Base-by-base conservation (phyloP, 2,888 invertebrate species). In the Mesorhabditis sp. region DNA sequence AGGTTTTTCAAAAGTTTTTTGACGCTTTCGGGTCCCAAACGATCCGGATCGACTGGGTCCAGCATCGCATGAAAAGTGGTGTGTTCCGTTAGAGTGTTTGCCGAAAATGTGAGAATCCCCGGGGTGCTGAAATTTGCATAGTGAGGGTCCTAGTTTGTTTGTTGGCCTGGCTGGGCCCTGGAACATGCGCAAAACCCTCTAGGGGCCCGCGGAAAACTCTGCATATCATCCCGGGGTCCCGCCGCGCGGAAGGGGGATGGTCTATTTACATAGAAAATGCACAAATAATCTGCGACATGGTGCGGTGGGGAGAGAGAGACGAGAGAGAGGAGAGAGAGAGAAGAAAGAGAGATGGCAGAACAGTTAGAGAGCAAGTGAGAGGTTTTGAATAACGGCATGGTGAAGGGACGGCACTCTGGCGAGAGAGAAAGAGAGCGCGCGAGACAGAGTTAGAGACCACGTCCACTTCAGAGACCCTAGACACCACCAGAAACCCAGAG, bases 101-200 rank as follows among this genome's bases (percentile, higher is more conserved):
- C 28, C 28, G 28, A 28, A 28, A 28, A 28, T 28, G 28, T 28
- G 28, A 28, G 28, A 28, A 28, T 28, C 28, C 28, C 28, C 28
- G 28, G 28, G 28, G 28, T 28, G 28, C 28, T 28, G 28, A 50
- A 50, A 50, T 50, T 50, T 50, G 58, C 58, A 50, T 50, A 50
- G 58, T 50, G 58, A 13, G 58, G 58, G 7, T 10, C n/a, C 58
- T 50, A n/a, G 58, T 10, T 10, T 10, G 58, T 10, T 13, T 13
- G n/a, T 10, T 10, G 58, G 58, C 10, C 58, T 50, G 58, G 58
- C 10, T 50, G 58, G 7, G 7, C n/a, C 58, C 58, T 50, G 58
- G 58, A 50, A 50, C 58, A 50, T 50, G 58, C 58, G 58, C 58
- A 50, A 50, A 50, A 50, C 58, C 58, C 58, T 50, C 28, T 50